Percentiles rank a stretch among this genome's conserved stretches.
Evolutionary conservation across 2,113 vertebrate species (phyloP).

Genomic region (Tragelaphus strepsiceros): DNA sequence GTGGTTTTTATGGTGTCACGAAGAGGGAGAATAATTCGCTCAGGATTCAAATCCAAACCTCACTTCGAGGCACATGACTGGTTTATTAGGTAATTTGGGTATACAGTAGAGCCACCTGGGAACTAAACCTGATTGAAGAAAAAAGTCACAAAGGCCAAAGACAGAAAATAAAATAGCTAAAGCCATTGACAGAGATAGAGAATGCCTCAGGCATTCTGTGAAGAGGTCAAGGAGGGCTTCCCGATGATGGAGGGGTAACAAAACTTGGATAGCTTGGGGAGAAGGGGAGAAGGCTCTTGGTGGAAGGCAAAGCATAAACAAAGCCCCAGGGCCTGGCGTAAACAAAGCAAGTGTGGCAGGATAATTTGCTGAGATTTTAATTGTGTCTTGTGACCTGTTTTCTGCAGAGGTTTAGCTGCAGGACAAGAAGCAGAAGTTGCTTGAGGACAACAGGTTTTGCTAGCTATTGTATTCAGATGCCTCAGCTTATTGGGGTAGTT

Average conservation of each 20-base stretch:
- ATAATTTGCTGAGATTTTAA: not conserved
- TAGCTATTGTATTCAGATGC: slow-evolving; percentile 4
- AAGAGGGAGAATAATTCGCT: not conserved
- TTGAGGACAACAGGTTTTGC: not conserved
- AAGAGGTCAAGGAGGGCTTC: not conserved
- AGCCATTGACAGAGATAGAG: not conserved
- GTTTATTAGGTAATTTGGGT: not conserved
- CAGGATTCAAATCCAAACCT: slow-evolving; percentile 7
- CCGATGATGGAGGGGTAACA: fast-evolving
- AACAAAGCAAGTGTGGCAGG: not conserved
- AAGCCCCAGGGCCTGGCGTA: not conserved
- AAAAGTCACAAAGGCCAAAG: not conserved
- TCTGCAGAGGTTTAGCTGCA: not conserved
- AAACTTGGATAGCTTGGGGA: not conserved
- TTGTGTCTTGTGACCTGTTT: slow-evolving; percentile 4
- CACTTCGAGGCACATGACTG: not conserved
- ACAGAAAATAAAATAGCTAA: not conserved
- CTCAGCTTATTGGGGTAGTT: not conserved
- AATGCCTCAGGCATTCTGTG: not conserved
- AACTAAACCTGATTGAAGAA: not conserved
- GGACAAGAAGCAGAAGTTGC: not conserved
- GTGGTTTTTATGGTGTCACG: not conserved
- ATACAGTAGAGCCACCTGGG: not conserved
- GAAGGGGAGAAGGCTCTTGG: not conserved
- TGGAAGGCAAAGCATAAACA: not conserved